Percentiles rank a stretch among this genome's conserved stretches.
phyloP scores from a whole-genome alignment of 2,113 vertebrate genomes.

The Rhea americana region DNA sequence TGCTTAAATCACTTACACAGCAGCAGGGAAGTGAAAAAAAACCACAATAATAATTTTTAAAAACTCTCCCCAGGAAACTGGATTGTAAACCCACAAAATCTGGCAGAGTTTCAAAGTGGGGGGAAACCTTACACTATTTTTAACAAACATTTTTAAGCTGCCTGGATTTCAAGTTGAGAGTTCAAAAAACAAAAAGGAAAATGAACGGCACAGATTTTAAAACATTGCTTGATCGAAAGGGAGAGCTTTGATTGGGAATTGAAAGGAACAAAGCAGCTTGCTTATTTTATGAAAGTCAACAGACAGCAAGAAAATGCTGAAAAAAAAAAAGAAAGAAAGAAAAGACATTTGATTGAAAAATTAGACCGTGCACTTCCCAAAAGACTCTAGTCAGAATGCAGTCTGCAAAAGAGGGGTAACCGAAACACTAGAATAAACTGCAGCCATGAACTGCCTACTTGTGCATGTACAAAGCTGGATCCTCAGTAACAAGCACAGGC shows the following conservation, averaged over 20 bases:
- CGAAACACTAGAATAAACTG: rapidly evolving
- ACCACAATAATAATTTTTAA: neutral
- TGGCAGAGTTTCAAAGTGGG: neutral
- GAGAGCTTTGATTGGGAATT: neutral
- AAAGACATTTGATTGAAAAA: too few relatives aligned
- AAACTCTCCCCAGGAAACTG: neutral
- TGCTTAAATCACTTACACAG: neutral
- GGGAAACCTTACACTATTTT: neutral
- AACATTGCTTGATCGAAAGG: neutral
- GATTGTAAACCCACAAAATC: neutral
- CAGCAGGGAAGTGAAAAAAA: neutral
- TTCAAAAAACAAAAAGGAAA: neutral
- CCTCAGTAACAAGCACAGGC: rapidly evolving
- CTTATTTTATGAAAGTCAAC: neutral
- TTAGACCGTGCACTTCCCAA: rapidly evolving
- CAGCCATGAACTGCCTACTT: rapidly evolving
- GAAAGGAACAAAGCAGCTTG: neutral
- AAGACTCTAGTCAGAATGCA: rapidly evolving
- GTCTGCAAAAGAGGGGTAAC: rapidly evolving
- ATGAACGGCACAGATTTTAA: neutral
- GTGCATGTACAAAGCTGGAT: rapidly evolving
- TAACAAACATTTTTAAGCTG: neutral
- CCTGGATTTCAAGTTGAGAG: neutral
- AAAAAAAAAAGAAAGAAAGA: neutral
- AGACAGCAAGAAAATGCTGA: neutral